Percentiles rank a stretch among this genome's conserved stretches.
Evolutionary conservation across 1,140 invertebrate genomes (phyloP).

Genomic region (Nylanderia fulva): DNA sequence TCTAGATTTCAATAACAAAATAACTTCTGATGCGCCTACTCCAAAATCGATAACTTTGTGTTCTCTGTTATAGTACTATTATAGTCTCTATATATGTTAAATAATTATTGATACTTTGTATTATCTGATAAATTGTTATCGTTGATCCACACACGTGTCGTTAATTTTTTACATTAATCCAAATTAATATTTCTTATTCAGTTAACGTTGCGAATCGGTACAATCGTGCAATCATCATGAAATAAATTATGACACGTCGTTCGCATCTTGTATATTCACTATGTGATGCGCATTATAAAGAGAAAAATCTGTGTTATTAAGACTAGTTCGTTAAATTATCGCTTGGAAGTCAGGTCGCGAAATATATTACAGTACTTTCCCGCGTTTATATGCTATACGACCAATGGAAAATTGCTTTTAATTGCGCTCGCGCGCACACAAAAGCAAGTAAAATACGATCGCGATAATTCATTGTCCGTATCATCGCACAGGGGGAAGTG

Average conservation of each 20-base stretch:
- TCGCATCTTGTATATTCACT: conserved; percentile 23
- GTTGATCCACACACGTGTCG: background rate
- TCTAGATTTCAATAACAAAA: conserved; percentile 21
- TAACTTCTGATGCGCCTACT: background rate
- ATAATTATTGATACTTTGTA: background rate
- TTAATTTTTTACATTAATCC: background rate
- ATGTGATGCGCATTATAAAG: conserved; percentile 21
- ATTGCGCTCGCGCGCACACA: conserved; percentile 1
- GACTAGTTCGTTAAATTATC: conserved; percentile 50
- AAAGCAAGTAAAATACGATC: conserved; percentile 62
- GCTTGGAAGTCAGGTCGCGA: conserved; percentile 18
- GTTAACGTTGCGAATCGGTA: background rate
- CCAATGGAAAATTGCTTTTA: conserved; percentile 53
- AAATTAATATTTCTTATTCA: conserved; percentile 6
- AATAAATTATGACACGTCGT: conserved; percentile 52
- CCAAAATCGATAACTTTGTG: background rate
- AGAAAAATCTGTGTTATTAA: conserved; percentile 39
- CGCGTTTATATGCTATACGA: background rate
- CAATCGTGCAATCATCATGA: conserved; percentile 16
- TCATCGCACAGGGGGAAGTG: conserved; percentile 31
- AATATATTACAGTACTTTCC: conserved; percentile 32
- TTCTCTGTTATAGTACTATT: background rate
- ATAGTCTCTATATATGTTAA: background rate
- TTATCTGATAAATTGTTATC: background rate
- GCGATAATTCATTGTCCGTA: conserved; percentile 62